Evolutionary conservation across 2,113 vertebrate species (phyloP).

Genomic region (human (Homo sapiens)): GRCh38 chr20:64138001-64138500

Average conservation of each 20-base stretch:
- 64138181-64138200: not conserved
- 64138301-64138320: not conserved
- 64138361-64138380: not conserved
- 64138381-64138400: not conserved
- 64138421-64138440: no score
- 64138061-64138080: not conserved
- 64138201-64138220: no score
- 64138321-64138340: not conserved
- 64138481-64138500: not conserved
- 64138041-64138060: accelerated
- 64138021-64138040: not conserved
- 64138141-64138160: not conserved
- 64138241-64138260: not conserved
- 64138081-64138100: not conserved
- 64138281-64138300: not conserved
- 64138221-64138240: not conserved
- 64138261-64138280: not conserved
- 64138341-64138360: not conserved
- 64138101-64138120: not conserved
- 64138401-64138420: no score
- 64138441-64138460: not conserved
- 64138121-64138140: no score
- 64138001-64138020: no score
- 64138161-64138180: not conserved
- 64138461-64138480: not conserved